These are phyloP conservation scores for Branchinecta lindahli DNA, from an alignment of 1,140 invertebrate species.

Conservation along the genomic window DNA sequence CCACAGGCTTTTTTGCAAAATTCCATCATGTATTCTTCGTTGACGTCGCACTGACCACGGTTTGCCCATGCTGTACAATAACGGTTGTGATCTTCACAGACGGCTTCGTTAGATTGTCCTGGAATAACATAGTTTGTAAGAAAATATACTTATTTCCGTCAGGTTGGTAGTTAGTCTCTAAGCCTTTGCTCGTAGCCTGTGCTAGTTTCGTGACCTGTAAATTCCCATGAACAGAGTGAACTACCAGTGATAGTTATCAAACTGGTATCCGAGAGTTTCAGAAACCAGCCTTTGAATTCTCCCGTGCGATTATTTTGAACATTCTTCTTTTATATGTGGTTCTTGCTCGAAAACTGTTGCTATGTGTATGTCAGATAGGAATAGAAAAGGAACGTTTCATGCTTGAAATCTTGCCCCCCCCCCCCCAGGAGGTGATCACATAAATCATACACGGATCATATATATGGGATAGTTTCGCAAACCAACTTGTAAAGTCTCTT, in stretches of 20 bases:
- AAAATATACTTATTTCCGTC: neutral
- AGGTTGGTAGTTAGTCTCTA: neutral
- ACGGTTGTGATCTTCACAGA: conserved; percentile 26
- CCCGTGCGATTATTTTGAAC: too few species aligned
- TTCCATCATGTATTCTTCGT: conserved; percentile 31
- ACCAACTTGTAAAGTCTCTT: too few species aligned
- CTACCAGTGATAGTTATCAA: neutral
- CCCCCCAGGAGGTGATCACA: too few species aligned
- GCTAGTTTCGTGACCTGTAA: neutral
- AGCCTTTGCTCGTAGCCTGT: neutral
- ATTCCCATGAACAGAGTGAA: neutral
- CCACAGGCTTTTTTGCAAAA: conserved; percentile 32
- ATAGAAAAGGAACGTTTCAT: too few species aligned
- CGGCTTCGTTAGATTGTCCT: neutral
- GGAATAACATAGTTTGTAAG: neutral
- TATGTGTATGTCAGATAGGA: too few species aligned
- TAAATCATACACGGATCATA: too few species aligned
- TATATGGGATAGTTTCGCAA: too few species aligned
- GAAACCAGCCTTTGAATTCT: too few species aligned
- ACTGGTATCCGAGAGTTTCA: conserved; percentile 18
- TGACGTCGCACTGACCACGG: conserved; percentile 30
- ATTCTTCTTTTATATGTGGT: too few species aligned
- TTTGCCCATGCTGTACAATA: conserved; percentile 29
- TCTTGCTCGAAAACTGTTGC: too few species aligned
- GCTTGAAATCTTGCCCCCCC: too few species aligned